Evolutionary conservation across 2,888 invertebrate genomes (phyloP).

Genomic region (Drosophila flavopinicola): DNA sequence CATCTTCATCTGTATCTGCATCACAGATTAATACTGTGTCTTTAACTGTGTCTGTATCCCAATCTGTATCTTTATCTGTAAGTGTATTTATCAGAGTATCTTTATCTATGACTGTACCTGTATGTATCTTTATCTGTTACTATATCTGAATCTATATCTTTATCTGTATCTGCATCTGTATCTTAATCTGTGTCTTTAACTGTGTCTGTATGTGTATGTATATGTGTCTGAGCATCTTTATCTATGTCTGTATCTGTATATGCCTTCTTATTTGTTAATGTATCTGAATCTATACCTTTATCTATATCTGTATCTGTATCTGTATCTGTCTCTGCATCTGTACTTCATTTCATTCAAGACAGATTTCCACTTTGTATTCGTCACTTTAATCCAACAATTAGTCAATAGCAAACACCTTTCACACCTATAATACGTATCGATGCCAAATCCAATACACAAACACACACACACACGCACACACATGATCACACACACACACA

Average conservation of each 20-base stretch:
- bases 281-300: neutral
- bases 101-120: neutral
- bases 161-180: neutral
- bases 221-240: neutral
- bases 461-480: slow-evolving; percentile 9
- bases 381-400: slow-evolving; percentile 77
- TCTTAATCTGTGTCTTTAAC: neutral
- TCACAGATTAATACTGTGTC: too few species aligned
- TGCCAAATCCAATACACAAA: slow-evolving; percentile 38
- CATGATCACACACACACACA: neutral
- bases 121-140: neutral
- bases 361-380: slow-evolving; percentile 64
- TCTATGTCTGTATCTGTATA: neutral
- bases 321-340: slow-evolving; percentile 6
- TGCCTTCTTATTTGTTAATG: slow-evolving; percentile 1
- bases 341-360: slow-evolving; percentile 11
- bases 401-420: slow-evolving; percentile 82
- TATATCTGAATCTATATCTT: neutral
- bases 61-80: neutral
- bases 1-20: too few species aligned
- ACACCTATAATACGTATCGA: slow-evolving; percentile 62
- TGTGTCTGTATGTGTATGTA: neutral
- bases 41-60: neutral
- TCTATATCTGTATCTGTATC: neutral
- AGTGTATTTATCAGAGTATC: neutral